Conservation (phyloP, 37 sponge, comb jelly and placozoan genomes). For the Dysidea cf. avara region DNA sequence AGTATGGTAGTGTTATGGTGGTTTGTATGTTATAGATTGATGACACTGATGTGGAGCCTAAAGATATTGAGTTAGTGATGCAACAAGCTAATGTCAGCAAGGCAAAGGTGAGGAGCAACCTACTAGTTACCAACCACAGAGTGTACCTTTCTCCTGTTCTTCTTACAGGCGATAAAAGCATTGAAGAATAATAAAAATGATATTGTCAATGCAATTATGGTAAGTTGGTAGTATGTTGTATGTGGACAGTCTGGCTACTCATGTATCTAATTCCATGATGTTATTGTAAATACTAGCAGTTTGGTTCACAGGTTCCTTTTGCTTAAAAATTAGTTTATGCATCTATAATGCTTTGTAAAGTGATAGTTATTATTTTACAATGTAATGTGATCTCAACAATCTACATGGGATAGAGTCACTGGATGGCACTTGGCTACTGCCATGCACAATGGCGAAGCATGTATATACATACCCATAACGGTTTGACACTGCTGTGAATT, state of each 20-base stretch:
- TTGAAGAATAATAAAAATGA: conserved; percentile 94
- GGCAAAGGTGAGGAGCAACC: conserved; percentile 28
- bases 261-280: not conserved
- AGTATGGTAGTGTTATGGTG: not conserved
- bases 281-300: not conserved
- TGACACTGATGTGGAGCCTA: conserved; percentile 83
- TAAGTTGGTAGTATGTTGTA: conserved; percentile 9
- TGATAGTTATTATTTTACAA: too few species aligned
- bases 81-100: conserved; percentile 86
- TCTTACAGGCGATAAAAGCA: conserved; percentile 83
- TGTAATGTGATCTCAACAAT: too few species aligned
- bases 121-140: not conserved
- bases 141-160: not conserved
- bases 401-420: too few species aligned
- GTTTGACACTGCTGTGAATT: too few species aligned
- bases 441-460: too few species aligned
- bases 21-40: conserved; percentile 51
- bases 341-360: too few species aligned
- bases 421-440: too few species aligned
- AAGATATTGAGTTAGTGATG: conserved; percentile 96
- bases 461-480: too few species aligned
- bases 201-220: conserved; percentile 99
- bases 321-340: too few species aligned
- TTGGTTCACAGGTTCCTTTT: not conserved
- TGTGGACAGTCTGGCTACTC: not conserved